phyloP scores from a whole-genome alignment of 1,140 invertebrate species.

The Heliothis virescens region DNA sequence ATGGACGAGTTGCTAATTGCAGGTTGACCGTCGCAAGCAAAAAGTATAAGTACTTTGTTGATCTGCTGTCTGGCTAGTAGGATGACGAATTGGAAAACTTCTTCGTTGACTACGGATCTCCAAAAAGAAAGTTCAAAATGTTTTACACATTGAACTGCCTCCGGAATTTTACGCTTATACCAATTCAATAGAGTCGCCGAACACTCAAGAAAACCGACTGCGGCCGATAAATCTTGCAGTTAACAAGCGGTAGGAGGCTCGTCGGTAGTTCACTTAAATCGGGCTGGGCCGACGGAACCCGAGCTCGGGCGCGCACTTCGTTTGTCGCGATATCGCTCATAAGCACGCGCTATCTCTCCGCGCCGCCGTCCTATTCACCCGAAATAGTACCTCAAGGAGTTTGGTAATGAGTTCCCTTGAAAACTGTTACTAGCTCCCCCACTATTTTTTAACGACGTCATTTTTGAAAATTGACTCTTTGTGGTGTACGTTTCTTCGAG shows the following conservation, averaged over 20 bases:
- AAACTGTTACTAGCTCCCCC: constrained; percentile 63
- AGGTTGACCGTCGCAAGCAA: no score
- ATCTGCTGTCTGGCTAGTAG: no score
- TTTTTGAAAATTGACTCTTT: constrained; percentile 59
- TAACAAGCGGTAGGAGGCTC: constrained; percentile 32
- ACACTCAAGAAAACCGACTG: constrained; percentile 26
- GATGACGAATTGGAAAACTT: no score
- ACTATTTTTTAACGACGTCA: constrained; percentile 60
- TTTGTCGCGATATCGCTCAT: constrained; percentile 81
- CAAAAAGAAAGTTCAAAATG: neutral
- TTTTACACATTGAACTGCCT: neutral
- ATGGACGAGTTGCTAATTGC: no score
- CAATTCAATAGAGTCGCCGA: constrained; percentile 22
- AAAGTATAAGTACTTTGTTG: no score
- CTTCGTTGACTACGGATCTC: no score
- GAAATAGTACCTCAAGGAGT: constrained; percentile 81
- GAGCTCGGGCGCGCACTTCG: constrained; percentile 66
- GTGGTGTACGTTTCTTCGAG: constrained; percentile 36
- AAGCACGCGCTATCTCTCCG: constrained; percentile 77
- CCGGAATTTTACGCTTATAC: neutral
- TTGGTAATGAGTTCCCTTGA: constrained; percentile 78
- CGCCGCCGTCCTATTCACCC: constrained; percentile 76
- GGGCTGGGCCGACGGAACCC: constrained; percentile 10
- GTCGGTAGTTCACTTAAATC: constrained; percentile 20
- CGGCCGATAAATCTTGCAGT: constrained; percentile 39